Percentiles rank a stretch among this genome's conserved stretches.
These are phyloP conservation scores for Drosophila conformis DNA, from an alignment of 2,888 invertebrate species.

Conservation along the genomic window DNA sequence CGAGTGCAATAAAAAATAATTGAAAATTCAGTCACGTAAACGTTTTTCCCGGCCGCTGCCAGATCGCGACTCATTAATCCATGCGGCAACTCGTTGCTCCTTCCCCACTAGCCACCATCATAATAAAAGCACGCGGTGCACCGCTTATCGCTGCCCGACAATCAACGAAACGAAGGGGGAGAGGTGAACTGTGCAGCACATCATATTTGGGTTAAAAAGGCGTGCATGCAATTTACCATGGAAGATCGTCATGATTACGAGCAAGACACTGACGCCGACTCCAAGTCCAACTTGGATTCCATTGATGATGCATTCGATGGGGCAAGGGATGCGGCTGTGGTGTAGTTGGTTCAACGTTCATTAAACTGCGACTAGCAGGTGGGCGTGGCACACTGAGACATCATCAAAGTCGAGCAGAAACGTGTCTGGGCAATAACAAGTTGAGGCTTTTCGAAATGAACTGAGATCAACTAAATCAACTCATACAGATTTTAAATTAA, in stretches of 20 bases:
- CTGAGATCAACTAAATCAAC: conserved; percentile 13
- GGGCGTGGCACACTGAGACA: conserved; percentile 40
- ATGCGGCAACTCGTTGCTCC: conserved; percentile 41
- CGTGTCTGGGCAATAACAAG: conserved; percentile 19
- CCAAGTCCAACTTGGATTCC: conserved; percentile 14
- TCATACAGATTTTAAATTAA: neutral
- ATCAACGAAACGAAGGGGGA: conserved; percentile 39
- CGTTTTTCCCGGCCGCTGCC: conserved; percentile 67
- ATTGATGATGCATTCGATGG: conserved; percentile 60
- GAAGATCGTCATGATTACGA: conserved; percentile 67
- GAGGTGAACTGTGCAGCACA: conserved; percentile 20
- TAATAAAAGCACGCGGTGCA: conserved; percentile 54
- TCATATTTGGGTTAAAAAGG: conserved; percentile 75
- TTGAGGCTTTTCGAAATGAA: neutral
- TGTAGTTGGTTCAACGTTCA: conserved; percentile 20
- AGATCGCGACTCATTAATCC: conserved; percentile 75
- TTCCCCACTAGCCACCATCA: conserved; percentile 23
- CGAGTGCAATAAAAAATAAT: conserved; percentile 75
- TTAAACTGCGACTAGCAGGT: conserved; percentile 43
- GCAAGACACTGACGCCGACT: conserved; percentile 32
- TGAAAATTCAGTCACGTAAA: conserved; percentile 78
- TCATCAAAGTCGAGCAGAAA: conserved; percentile 40
- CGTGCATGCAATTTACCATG: conserved; percentile 71
- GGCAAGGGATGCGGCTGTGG: conserved; percentile 15
- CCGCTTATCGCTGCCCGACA: conserved; percentile 61